These are phyloP conservation scores for Cheilinus undulatus DNA, from an alignment of 2,113 vertebrate genomes.

Conservation along the genomic window DNA sequence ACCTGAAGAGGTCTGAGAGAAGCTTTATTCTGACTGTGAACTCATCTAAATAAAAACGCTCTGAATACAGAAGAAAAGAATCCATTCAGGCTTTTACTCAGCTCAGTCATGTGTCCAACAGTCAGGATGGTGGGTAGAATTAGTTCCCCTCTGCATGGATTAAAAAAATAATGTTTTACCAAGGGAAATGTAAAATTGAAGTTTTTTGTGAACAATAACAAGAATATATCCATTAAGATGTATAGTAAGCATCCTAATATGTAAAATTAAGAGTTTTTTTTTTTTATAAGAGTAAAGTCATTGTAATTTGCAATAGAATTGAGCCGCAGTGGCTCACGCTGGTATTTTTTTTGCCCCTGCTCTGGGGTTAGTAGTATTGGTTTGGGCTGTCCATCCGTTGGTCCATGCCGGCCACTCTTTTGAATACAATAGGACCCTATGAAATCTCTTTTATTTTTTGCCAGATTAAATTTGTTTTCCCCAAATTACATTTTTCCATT, in stretches of 20 bases:
- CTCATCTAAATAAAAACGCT: constrained; percentile 44
- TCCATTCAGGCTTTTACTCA: constrained; percentile 35
- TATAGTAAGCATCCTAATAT: background rate
- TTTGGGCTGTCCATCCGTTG: no score
- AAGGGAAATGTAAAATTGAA: background rate
- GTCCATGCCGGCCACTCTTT: no score
- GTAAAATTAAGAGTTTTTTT: no score
- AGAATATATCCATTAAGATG: background rate
- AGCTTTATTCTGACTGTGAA: constrained; percentile 37
- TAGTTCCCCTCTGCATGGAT: background rate
- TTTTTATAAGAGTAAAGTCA: no score
- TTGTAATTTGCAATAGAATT: no score
- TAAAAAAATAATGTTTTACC: background rate
- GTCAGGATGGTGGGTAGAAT: constrained; percentile 15
- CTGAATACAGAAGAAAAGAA: constrained; percentile 40
- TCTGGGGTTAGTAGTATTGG: no score
- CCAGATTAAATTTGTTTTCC: no score
- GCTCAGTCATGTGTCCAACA: background rate
- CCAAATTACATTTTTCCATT: no score
- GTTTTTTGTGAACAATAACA: background rate
- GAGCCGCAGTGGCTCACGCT: no score
- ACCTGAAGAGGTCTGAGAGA: constrained; percentile 44
- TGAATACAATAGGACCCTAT: no score
- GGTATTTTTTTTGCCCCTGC: no score
- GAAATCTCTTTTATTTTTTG: no score